phyloP scores from a whole-genome alignment of 1,140 invertebrate species.

The Drosophila arizonae region DNA sequence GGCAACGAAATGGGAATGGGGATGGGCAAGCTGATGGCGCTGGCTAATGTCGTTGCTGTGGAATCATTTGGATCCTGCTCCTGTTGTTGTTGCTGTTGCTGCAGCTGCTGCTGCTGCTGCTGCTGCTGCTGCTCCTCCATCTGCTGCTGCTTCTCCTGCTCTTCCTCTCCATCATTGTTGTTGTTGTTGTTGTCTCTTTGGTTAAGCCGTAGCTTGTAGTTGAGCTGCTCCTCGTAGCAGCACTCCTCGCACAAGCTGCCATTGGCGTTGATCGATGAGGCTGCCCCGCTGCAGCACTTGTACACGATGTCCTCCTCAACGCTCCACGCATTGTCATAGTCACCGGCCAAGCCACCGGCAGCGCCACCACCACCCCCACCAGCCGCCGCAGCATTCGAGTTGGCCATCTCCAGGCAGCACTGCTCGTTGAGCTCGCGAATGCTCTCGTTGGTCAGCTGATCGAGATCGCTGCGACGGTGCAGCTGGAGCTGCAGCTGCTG shows the following conservation, averaged over 20 bases:
- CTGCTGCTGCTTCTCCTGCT: not conserved
- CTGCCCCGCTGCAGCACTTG: conserved; percentile 59
- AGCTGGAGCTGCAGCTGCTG: conserved; percentile 24
- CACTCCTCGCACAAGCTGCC: conserved; percentile 62
- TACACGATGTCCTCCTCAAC: conserved; percentile 77
- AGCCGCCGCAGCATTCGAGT: conserved; percentile 35
- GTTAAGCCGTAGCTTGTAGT: conserved; percentile 52
- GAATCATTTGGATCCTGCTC: not conserved
- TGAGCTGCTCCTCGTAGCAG: conserved; percentile 67
- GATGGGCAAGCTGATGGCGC: conserved; percentile 7
- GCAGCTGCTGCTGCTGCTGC: conserved; percentile 4
- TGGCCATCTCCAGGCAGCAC: conserved; percentile 51
- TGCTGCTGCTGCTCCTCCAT: not conserved
- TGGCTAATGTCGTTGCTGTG: not conserved
- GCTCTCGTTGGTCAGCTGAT: conserved; percentile 77
- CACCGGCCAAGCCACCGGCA: not conserved
- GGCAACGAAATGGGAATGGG: conserved; percentile 8
- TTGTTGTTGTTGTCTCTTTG: conserved; percentile 56
- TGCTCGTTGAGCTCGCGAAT: conserved; percentile 75
- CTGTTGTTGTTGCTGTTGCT: not conserved
- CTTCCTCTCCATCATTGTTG: conserved; percentile 16
- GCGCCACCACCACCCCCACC: not conserved
- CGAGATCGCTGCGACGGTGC: conserved; percentile 74
- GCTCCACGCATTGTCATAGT: conserved; percentile 76
- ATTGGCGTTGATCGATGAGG: conserved; percentile 35